Evolutionary conservation across 2,797 vertebrate species (phyloP), one percentile per base, ranked within the genome.

Genomic region (Chelon auratus): DNA sequence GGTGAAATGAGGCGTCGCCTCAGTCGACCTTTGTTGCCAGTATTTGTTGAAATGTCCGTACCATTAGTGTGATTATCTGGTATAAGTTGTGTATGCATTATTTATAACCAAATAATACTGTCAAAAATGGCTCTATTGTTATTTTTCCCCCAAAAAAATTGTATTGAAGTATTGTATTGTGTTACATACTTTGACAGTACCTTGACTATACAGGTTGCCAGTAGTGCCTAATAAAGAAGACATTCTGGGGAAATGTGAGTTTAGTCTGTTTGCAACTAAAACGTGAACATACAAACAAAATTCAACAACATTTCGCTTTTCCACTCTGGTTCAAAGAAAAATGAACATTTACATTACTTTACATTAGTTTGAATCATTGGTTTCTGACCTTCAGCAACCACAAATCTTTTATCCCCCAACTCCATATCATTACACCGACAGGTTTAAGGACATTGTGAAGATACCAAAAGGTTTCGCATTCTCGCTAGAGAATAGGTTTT

Each of bases 231-330:
- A 47, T 47, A 47, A 47, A 43, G 14, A 42, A 14, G 40, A 13
- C 5, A 14, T 14, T 42, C 9, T 5, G 13, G 40, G 13, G 4
- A 42, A 54, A 58, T 54, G 52, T 42, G 18, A 63, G 62, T 30
- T 37, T 30, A 30, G 30, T 30, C 30, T 71, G 45, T 64, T 80
- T 68, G 22, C 24, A 58, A 40, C 47, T 51, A 15, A 43, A 60
- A 58, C 20, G 40, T 15, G 36, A 67, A 64, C 43, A 15, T 33
- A 72, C 56, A 74, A 65, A 62, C 12, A 43, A 50, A 64, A 72
- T 52, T 47, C 18, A 50, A 51, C 48, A 60, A 37, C 30, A 68
- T 48, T 63, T 42, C 55, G 42, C 18, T 62, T 63, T 56, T 62
- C 36, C 48, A 58, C 30, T 64, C 11, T 36, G 52, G 30, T 42